These are phyloP conservation scores for Chaetura pelagica DNA, from an alignment of 2,113 vertebrate genomes.

Conservation along the genomic window DNA sequence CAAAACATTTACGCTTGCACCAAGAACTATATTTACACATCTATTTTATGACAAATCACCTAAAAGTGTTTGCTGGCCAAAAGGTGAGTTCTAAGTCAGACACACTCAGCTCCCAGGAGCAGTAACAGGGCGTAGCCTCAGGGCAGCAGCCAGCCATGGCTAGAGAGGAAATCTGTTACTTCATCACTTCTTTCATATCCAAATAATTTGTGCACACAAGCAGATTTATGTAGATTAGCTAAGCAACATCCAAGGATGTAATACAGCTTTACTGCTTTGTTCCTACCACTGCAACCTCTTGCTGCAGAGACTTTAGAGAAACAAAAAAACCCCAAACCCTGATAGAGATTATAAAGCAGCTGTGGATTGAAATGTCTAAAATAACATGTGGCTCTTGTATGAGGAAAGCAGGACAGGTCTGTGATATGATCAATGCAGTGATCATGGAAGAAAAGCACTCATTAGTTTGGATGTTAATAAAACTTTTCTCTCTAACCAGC, in stretches of 20 bases:
- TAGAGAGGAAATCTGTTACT: neutral
- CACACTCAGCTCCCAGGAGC: neutral
- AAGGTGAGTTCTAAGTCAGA: neutral
- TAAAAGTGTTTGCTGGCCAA: neutral
- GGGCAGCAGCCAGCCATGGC: neutral
- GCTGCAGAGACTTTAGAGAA: neutral
- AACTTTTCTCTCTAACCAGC: neutral
- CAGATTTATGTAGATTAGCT: neutral
- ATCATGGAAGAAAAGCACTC: neutral
- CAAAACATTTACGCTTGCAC: neutral
- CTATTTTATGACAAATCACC: neutral
- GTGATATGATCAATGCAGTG: neutral
- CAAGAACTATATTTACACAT: neutral
- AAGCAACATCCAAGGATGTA: neutral
- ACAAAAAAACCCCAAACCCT: neutral
- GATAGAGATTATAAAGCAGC: too few species aligned
- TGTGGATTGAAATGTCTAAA: too few species aligned
- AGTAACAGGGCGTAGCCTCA: neutral
- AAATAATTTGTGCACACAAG: neutral
- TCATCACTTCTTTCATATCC: neutral
- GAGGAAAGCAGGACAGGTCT: neutral
- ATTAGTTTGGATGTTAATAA: neutral
- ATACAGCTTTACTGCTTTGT: neutral
- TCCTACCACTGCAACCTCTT: neutral
- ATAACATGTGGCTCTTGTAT: neutral